These are phyloP conservation scores for Drosophila rubida DNA, from an alignment of 2,888 invertebrate species.

Conservation along the genomic window DNA sequence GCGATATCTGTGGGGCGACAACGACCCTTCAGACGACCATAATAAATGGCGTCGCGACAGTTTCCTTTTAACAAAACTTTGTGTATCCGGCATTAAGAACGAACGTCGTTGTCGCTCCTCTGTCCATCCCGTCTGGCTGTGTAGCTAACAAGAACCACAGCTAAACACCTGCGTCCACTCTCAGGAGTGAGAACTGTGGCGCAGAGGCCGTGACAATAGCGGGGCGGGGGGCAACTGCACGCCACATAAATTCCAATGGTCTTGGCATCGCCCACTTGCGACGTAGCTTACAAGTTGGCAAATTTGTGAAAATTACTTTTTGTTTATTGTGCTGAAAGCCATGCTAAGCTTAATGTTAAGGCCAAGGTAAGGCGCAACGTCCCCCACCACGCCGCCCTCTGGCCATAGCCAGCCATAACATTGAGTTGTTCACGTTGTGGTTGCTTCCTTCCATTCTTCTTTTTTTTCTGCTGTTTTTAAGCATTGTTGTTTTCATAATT, in stretches of 20 bases:
- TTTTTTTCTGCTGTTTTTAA: constrained; percentile 45
- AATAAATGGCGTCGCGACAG: constrained; percentile 84
- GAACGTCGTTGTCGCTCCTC: constrained; percentile 40
- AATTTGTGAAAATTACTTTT: constrained; percentile 84
- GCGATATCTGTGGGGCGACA: constrained; percentile 75
- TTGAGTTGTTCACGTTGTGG: constrained; percentile 62
- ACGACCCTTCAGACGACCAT: constrained; percentile 78
- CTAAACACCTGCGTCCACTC: constrained; percentile 81
- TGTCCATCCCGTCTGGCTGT: constrained; percentile 11
- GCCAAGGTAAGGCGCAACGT: constrained; percentile 55
- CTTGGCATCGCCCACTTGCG: constrained; percentile 63
- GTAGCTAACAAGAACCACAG: constrained; percentile 52
- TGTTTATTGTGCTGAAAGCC: constrained; percentile 82
- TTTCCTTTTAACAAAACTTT: constrained; percentile 80
- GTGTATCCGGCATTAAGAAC: constrained; percentile 78
- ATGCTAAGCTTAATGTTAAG: constrained; percentile 72
- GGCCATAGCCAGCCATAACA: constrained; percentile 61
- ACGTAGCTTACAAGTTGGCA: constrained; percentile 82
- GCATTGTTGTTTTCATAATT: constrained; percentile 77
- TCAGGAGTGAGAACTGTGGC: constrained; percentile 37
- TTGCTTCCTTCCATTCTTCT: constrained; percentile 26
- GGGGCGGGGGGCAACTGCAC: constrained; percentile 51
- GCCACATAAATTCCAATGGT: constrained; percentile 83
- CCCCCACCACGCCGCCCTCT: constrained; percentile 18
- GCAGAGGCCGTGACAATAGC: background rate